Evolutionary conservation across 2,113 vertebrate genomes (phyloP), one percentile per base, ranked within the genome.

Genomic region (Phocoena phocoena): DNA sequence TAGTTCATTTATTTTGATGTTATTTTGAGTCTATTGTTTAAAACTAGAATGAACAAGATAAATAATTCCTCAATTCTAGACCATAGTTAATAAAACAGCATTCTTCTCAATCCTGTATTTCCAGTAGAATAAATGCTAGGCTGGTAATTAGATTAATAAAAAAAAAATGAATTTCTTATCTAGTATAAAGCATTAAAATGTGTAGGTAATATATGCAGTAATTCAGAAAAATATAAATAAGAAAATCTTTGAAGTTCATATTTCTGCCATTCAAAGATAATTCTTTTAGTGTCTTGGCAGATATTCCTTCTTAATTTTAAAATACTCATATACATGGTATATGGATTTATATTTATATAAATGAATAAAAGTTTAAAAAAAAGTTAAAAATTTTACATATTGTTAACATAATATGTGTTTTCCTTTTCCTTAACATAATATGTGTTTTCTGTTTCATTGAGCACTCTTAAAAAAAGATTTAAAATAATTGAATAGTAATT

Each of bases 11-110:
- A 63, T 68, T 74, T 91, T 87, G 33, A 70, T 10, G 33, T 89
- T 95, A 77, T 77, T 77, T 50, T 65, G 36, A 68, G 23, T 74
- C 38, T 67, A 33, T 88, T 82, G 31, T 96, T 94, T 73, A 88
- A 79, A 91, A 83, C 8, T 65, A 65, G 20, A 74, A 63, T 58
- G 25, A 91, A 31, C 1, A 83, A 96, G 91, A 94, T 87, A 65
- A 73, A 93, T 38, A 65, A 73, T 6, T 5, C 58, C 13, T 67
- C 26, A 38, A 26, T 96, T 82, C 58, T 28, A 77, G 25, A 50
- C 8, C 50, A 38, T 41, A 71, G 60, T 88, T 83, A 90, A 60
- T 89, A 67, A 84, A 87, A 91, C 20, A 62, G 60, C 23, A 63
- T 3, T 33, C 33, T 63, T 77, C 70, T 92, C 84, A 65, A 70